Base-by-base conservation (phyloP, 2,888 invertebrate genomes). In the Elgonia sp. region DNA sequence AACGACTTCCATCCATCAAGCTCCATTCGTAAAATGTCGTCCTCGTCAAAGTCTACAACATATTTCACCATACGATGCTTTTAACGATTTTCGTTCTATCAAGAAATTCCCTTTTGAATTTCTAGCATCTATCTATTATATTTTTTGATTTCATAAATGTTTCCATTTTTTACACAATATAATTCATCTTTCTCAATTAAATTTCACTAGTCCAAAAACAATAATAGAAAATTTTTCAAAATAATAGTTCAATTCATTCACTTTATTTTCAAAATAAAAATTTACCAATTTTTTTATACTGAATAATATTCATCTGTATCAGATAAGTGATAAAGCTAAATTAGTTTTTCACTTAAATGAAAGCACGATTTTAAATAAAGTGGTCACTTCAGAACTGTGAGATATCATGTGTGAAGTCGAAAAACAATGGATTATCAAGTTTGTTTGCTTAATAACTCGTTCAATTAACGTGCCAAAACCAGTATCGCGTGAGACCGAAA, bases 381-480 rank as follows among this genome's bases (percentile, higher is more conserved):
- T 46, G 16, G 16, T 46, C 46, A 46, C 1, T 46, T 29, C 5
- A 29, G 29, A 29, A 29, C 46, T 46, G 10, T 46, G 1, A 16
- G 46, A 7, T 39, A 39, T 55, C 16, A 40, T 57, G 42, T 16
- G 69, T 16, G 70, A 16, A 70, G 63, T 53, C 20, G 53, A 72
- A 81, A 82, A 82, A 73, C 42, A 65, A 2, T 21, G 20, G 12
- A 7, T 20, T 46, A 62, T 77, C 29, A 62, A 80, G 73, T 81
- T 86, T 86, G 77, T 82, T 82, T 72, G 81, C 65, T 18, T 37
- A 70, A 16, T 57, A 76, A 72, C 50, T 40, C 73, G 72, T 76
- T 82, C 77, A 79, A 86, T 82, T 83, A 79, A 82, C 55, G 46
- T 86, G 81, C 76, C 77, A 77, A 77, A 83, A 83, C 82, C 86